Percentiles rank a stretch among this genome's conserved stretches.
Conservation (phyloP, 2,888 invertebrate genomes). For the Reticulitermes lucifugus region DNA sequence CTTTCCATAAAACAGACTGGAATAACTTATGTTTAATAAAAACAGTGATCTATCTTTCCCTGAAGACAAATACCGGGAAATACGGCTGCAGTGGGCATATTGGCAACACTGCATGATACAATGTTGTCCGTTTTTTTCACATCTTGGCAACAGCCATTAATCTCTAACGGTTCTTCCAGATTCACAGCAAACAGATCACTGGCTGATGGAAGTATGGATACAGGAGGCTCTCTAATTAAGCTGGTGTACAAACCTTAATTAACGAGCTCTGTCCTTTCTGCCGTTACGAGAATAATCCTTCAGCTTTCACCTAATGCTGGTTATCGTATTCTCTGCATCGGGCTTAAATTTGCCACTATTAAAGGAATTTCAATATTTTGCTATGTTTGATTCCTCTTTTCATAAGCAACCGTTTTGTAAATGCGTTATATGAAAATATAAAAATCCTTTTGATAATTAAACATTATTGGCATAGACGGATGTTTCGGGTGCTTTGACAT, state of each 20-base stretch:
- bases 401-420: background rate
- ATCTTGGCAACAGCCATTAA: background rate
- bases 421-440: background rate
- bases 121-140: background rate
- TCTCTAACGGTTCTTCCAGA: background rate
- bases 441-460: background rate
- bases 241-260: slow-evolving; percentile 24
- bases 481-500: background rate
- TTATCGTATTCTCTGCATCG: slow-evolving; percentile 1
- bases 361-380: slow-evolving; percentile 15
- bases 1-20: no score
- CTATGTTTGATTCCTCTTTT: background rate
- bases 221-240: slow-evolving; percentile 14
- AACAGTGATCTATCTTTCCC: no score
- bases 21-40: no score
- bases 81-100: no score
- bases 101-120: background rate
- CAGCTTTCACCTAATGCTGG: background rate
- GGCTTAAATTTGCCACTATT: background rate
- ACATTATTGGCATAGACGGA: slow-evolving; percentile 4
- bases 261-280: background rate
- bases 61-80: no score
- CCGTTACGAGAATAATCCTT: background rate
- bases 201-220: background rate
- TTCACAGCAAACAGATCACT: background rate